Evolutionary conservation across 2,113 vertebrate genomes (phyloP), one percentile per base, ranked within the genome.

Genomic region (Emydura subglobosa): DNA sequence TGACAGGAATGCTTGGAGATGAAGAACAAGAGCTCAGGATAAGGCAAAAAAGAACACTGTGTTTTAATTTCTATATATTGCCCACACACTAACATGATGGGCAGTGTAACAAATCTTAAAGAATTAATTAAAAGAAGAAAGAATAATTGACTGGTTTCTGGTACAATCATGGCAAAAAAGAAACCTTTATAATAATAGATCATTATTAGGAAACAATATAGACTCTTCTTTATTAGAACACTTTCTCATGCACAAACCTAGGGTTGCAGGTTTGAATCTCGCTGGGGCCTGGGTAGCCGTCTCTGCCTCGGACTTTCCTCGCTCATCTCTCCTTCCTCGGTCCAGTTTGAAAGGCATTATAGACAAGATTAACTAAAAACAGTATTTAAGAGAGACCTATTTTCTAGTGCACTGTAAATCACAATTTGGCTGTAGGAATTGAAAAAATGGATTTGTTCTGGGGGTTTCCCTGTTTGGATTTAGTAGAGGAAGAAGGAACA

Each of bases 321-420:
- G 13, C 51, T 53, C 51, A 17, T 53, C 51, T 17, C 13, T 53
- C 51, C 51, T 53, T 53, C 51, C 16, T 53, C 5, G 16, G 88
- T 88, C 86, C 92, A 92, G 85, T 90, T 94, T 96, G 93, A 96
- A 97, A 97, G 89, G 79, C 61, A 97, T 97, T 94, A 91, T 87
- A 93, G 53, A 95, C 79, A 94, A 96, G 96, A 81, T 85, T 86
- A 91, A 95, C 90, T 93, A 96, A 96, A 96, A 95, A 12, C 85
- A 97, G 92, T 97, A 96, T 96, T 96, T 97, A 96, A 96, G 86
- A 93, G 87, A 95, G 80, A 95, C 85, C 95, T 96, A 95, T 97
- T 95, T 97, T 96, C 90, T 91, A 10, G 92, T 94, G 94, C 91
- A 96, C 87, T 85, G 50, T 96, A 97, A 97, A 97, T 97, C 93